Conservation (phyloP, 1,140 invertebrate genomes). For the Euschistus heros region DNA sequence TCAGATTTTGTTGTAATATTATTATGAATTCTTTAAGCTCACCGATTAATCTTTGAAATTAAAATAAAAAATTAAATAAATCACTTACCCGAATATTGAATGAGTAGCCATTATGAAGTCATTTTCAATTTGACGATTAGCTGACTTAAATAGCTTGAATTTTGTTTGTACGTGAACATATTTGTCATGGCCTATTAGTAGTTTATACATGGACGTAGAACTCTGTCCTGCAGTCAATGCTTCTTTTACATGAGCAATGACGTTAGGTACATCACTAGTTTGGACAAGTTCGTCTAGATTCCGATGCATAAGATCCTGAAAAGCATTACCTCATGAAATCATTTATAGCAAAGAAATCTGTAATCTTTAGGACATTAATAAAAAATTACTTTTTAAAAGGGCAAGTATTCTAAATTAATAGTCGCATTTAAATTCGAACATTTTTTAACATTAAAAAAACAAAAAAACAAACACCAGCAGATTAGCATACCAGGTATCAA, state of each 20-base stretch:
- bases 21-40: too few species aligned
- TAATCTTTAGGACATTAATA: too few species aligned
- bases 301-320: slow-evolving; percentile 51
- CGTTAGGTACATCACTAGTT: slow-evolving; percentile 56
- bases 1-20: too few species aligned
- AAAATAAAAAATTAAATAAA: slow-evolving; percentile 29
- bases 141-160: slow-evolving; percentile 66
- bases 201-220: slow-evolving; percentile 63
- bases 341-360: too few species aligned
- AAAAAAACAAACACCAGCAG: too few species aligned
- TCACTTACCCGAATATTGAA: slow-evolving; percentile 59
- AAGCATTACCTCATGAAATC: neutral
- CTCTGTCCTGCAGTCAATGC: slow-evolving; percentile 53
- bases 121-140: slow-evolving; percentile 45
- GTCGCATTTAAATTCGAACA: too few species aligned
- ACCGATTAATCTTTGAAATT: too few species aligned
- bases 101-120: slow-evolving; percentile 89
- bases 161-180: slow-evolving; percentile 79
- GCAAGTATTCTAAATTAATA: too few species aligned
- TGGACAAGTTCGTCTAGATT: slow-evolving; percentile 68
- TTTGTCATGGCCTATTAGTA: slow-evolving; percentile 61
- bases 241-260: slow-evolving; percentile 64
- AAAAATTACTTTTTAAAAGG: too few species aligned
- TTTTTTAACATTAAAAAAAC: too few species aligned
- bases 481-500: too few species aligned